Conservation (phyloP, 2,888 invertebrate species). For the Dolichopus griseipennis region DNA sequence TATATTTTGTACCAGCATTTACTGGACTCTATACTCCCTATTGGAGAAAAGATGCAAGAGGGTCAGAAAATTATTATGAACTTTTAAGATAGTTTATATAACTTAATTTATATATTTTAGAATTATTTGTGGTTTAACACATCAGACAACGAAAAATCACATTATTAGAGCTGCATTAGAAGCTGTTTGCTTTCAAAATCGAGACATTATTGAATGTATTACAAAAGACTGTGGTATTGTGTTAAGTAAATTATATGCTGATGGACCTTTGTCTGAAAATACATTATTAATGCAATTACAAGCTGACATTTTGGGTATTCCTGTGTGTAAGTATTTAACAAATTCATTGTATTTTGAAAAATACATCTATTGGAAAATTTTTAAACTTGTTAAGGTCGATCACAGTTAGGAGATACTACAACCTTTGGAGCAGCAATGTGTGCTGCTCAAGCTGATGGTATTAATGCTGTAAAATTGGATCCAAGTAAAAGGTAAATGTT, state of each 20-base stretch:
- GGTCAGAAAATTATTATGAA: slow-evolving; percentile 44
- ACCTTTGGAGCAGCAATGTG: slow-evolving; percentile 90
- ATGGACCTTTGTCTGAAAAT: slow-evolving; percentile 88
- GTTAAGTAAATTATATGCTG: slow-evolving; percentile 75
- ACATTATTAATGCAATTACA: slow-evolving; percentile 90
- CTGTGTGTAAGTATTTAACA: slow-evolving; percentile 61
- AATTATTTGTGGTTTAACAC: slow-evolving; percentile 86
- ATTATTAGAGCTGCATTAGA: slow-evolving; percentile 90
- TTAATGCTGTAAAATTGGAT: slow-evolving; percentile 60
- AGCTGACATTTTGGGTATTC: slow-evolving; percentile 85
- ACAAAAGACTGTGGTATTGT: slow-evolving; percentile 84
- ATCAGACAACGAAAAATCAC: slow-evolving; percentile 86
- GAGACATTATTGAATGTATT: slow-evolving; percentile 91
- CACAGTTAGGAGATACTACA: slow-evolving; percentile 80
- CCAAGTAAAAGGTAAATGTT: slow-evolving; percentile 44
- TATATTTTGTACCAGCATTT: slow-evolving; percentile 97
- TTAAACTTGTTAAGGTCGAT: slow-evolving; percentile 53
- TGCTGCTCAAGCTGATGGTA: slow-evolving; percentile 71
- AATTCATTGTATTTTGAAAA: background rate
- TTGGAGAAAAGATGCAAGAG: slow-evolving; percentile 94
- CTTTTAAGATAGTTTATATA: slow-evolving; percentile 12
- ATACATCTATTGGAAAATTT: background rate
- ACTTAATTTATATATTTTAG: slow-evolving; percentile 49
- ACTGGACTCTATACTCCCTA: slow-evolving; percentile 95
- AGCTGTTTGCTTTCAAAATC: slow-evolving; percentile 92